phyloP scores from a whole-genome alignment of 2,888 invertebrate genomes.

The Podabrus alpinus region DNA sequence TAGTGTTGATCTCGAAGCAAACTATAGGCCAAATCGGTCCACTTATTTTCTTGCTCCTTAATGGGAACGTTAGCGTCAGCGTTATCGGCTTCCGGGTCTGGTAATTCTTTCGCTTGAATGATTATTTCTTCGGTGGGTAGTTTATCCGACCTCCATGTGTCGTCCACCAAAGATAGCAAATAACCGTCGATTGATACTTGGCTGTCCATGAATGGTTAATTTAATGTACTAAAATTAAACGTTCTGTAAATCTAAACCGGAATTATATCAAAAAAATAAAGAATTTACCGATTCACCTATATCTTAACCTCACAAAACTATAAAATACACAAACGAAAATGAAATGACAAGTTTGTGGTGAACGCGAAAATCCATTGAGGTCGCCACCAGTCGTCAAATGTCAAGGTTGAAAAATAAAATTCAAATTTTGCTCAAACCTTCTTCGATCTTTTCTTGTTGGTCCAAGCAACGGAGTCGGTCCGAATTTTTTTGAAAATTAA shows the following conservation, averaged over 20 bases:
- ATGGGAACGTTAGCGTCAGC: conserved; percentile 89
- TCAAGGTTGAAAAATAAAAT: too few species aligned
- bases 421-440: too few species aligned
- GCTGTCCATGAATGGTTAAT: conserved; percentile 61
- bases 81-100: conserved; percentile 91
- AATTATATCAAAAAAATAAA: background rate
- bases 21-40: conserved; percentile 62
- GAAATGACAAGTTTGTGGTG: background rate
- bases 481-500: too few species aligned
- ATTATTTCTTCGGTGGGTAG: conserved; percentile 82
- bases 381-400: too few species aligned
- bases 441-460: too few species aligned
- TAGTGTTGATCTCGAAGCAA: conserved; percentile 61
- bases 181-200: conserved; percentile 75
- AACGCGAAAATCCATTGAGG: background rate
- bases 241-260: background rate
- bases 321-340: background rate
- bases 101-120: conserved; percentile 85
- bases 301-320: background rate
- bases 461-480: too few species aligned
- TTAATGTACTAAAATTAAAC: background rate
- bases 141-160: conserved; percentile 84
- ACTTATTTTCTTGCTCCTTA: conserved; percentile 80
- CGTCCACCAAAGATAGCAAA: conserved; percentile 79
- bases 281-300: background rate